A percentile compares a stretch with the other conserved stretches of the same genome.
Evolutionary conservation across 2,888 invertebrate genomes (phyloP).

Genomic region (Acrobasis consociella): DNA sequence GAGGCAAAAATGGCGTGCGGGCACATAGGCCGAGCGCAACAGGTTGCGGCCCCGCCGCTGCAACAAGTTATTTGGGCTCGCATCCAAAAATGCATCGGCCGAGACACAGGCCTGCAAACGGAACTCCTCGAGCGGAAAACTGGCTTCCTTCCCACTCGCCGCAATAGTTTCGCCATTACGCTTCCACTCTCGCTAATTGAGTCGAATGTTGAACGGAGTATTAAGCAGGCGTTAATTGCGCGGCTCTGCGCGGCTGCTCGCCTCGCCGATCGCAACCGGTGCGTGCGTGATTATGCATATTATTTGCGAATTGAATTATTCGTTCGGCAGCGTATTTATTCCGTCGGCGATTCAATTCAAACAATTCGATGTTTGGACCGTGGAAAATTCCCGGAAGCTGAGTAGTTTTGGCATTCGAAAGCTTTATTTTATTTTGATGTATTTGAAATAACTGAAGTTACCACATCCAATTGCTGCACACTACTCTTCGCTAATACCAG

Average conservation of each 20-base stretch:
- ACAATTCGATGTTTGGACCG: constrained; percentile 21
- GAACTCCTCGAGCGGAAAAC: constrained; percentile 51
- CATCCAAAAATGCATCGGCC: constrained; percentile 81
- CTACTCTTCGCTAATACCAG: no score
- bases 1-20: constrained; percentile 70
- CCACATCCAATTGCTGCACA: no score
- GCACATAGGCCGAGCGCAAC: constrained; percentile 59
- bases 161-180: constrained; percentile 47
- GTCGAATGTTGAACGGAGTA: constrained; percentile 32
- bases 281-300: constrained; percentile 34
- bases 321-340: constrained; percentile 28
- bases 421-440: not conserved
- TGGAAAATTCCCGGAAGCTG: constrained; percentile 6
- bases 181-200: constrained; percentile 36
- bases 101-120: constrained; percentile 56
- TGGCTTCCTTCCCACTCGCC: constrained; percentile 50
- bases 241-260: constrained; percentile 16
- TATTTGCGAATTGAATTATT: constrained; percentile 30
- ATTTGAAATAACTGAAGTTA: no score
- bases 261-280: constrained; percentile 11
- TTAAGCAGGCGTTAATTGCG: constrained; percentile 48
- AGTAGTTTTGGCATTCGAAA: constrained; percentile 8
- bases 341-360: constrained; percentile 20
- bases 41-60: constrained; percentile 67
- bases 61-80: constrained; percentile 81